Base-by-base conservation (phyloP, 2,888 invertebrate genomes). In the Epistrophella euchroma region DNA sequence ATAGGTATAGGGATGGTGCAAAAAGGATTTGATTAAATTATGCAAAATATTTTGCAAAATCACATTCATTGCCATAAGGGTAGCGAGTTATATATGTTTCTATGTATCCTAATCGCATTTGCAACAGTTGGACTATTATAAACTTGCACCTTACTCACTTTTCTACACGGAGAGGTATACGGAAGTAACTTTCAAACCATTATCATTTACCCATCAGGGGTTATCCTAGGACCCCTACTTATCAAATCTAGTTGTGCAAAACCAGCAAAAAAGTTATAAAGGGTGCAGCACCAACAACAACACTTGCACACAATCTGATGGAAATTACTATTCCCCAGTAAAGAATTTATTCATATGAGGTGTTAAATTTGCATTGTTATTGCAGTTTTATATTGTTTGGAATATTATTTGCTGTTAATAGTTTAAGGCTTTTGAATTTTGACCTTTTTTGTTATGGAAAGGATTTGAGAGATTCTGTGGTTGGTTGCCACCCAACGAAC, bases 331-430 rank as follows among this genome's bases (percentile, higher is more conserved):
- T 17, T n/a, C 4, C 43, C 64, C 35, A 35, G 35, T 43, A 13
- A 13, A 7, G 22, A 85, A 77, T 81, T 70, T 76, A 80, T 85
- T 85, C 85, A 76, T 80, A 68, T 73, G 77, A 86, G 70, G 81
- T 86, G 86, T 73, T 76, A 76, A 55, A 85, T 85, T 85, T 86
- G 81, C 81, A 86, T 81, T 81, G 86, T 81, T 60, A 37, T 60
- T 86, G 86, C 81, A 81, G 74, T 81, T 86, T 79, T 58, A 62
- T 15, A 32, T 70, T 70, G 70, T 76, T 71, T 76, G 70, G 19
- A 22, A 45, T 64, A 43, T 28, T 56, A 28, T 70, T 70, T 58
- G 84, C 6, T 17, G 71, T 77, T 74, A 77, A 82, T 86, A 77
- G 81, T 74, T 85, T 80, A 70, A 80, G 77, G 77, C 68, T 50